Percentiles rank a stretch among this genome's conserved stretches.
These are phyloP conservation scores for Protophormia terraenovae DNA, from an alignment of 2,888 invertebrate species.

Conservation along the genomic window DNA sequence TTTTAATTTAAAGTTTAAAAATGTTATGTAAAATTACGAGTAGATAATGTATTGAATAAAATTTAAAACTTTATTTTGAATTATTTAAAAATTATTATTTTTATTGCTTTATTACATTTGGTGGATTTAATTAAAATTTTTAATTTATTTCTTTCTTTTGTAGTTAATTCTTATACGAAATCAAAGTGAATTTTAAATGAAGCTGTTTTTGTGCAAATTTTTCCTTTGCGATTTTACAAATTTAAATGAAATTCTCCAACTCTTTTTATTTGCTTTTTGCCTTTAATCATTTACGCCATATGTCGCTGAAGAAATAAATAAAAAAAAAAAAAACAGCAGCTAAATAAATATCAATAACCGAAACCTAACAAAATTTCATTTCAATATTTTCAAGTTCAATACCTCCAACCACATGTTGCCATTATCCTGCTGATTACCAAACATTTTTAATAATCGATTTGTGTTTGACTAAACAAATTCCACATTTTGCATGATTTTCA, in stretches of 20 bases:
- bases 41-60: too few species aligned
- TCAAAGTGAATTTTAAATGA: too few species aligned
- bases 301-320: too few species aligned
- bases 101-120: too few species aligned
- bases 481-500: conserved; percentile 15
- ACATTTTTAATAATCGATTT: conserved; percentile 74
- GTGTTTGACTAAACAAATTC: conserved; percentile 71
- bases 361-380: conserved; percentile 4
- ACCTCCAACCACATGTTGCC: conserved; percentile 50
- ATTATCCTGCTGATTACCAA: conserved; percentile 70
- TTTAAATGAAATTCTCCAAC: neutral
- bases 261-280: too few species aligned
- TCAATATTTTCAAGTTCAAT: conserved; percentile 52
- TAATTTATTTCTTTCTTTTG: too few species aligned
- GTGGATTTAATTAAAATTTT: too few species aligned
- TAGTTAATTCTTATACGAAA: too few species aligned
- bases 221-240: neutral
- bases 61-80: too few species aligned
- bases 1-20: too few species aligned
- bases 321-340: neutral
- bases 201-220: neutral
- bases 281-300: neutral
- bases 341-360: neutral
- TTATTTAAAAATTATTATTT: too few species aligned
- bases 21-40: too few species aligned